Evolutionary conservation across 2,888 invertebrate species (phyloP), one percentile per base, ranked within the genome.

Genomic region (Linyphia triangularis): DNA sequence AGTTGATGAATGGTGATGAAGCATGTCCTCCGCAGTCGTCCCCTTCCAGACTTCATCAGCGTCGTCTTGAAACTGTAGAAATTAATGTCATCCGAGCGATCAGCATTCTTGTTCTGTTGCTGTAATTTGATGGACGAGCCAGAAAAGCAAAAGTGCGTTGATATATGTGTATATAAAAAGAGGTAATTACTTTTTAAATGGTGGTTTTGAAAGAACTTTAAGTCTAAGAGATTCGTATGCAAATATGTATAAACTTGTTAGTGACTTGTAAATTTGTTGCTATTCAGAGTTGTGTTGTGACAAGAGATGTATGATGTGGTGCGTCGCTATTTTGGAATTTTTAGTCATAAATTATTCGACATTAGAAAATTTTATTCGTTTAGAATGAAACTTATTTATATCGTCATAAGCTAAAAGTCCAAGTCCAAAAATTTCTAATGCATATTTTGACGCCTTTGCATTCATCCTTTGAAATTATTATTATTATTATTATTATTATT

Each of bases 1-100:
- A 1, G 3, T 26, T 77, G 77, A 77, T 40, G 77, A 37, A 77
- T 43, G 65, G 65, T 78, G 63, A 78, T 78, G 65, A 30, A 63
- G 63, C 10, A 4, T 26, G 43, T 40, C 65, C 30, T 78, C 22
- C 37, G 16, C 19, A 30, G 4, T 16, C 24, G 70, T 30, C 40
- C 40, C 22, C 9, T 22, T 22, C 33, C 13, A 19, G 7, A 24
- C n/a, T 30, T n/a, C n/a, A 33, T 69, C n/a, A 37, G 16, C 13
- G 19, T 10, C 26, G 16, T 5, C 24, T n/a, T 30, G 26, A 26
- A 26, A 30, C n/a, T 13, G 43, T 70, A 43, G 43, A 30, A 26
- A 70, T 70, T 24, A 40, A 43, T 24, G 24, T 19, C 28, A 43
- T 37, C 24, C 22, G 67, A 30, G 33, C 9, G 10, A 2, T 33